Percentiles rank a stretch among this genome's conserved stretches.
Evolutionary conservation across 2,113 vertebrate genomes (phyloP).

Genomic region (Dascyllus trimaculatus): DNA sequence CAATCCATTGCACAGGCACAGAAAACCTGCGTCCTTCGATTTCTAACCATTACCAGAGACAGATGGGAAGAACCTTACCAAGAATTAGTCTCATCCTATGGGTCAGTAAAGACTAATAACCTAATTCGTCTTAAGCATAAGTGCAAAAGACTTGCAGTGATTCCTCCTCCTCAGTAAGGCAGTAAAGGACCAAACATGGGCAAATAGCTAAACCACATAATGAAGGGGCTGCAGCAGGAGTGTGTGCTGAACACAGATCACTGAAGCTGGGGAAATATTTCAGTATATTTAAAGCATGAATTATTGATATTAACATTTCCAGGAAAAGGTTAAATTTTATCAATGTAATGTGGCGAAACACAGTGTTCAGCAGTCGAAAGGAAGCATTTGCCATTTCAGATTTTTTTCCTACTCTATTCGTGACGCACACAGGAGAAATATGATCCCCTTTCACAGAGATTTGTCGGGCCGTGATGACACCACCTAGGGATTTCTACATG

Average conservation of each 20-base stretch:
- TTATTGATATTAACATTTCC: slow-evolving; percentile 17
- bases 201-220: neutral
- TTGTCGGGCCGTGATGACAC: slow-evolving; percentile 40
- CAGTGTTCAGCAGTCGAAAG: neutral
- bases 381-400: slow-evolving; percentile 32
- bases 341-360: slow-evolving; percentile 34
- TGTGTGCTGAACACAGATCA: too few species aligned
- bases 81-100: neutral
- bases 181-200: neutral
- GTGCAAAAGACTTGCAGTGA: slow-evolving; percentile 17
- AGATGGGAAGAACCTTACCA: neutral
- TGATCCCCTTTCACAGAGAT: slow-evolving; percentile 21
- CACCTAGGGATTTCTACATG: slow-evolving; percentile 54
- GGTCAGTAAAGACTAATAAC: slow-evolving; percentile 33
- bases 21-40: too few species aligned
- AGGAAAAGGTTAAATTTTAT: slow-evolving; percentile 35
- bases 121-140: neutral
- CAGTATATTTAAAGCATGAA: neutral
- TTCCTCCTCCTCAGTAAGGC: neutral
- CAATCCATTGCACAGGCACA: neutral
- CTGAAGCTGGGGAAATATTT: neutral
- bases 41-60: slow-evolving; percentile 10
- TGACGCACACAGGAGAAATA: slow-evolving; percentile 38
- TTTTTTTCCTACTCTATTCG: neutral
- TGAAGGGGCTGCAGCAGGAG: neutral